phyloP scores from a whole-genome alignment of 2,797 vertebrate genomes.

The Kryptopterus vitreolus region DNA sequence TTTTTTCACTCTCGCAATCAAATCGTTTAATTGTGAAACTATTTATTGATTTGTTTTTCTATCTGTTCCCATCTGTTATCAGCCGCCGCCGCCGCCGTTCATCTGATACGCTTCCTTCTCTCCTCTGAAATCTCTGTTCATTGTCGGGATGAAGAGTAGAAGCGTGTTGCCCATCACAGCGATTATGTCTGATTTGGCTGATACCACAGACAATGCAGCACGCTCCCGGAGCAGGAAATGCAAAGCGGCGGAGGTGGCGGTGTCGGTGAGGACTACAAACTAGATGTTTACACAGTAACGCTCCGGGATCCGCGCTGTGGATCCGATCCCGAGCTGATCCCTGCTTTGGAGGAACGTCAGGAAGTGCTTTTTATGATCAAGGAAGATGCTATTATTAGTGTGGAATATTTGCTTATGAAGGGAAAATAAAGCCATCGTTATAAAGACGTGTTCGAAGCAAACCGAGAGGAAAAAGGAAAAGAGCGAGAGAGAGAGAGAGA shows the following conservation, averaged over 20 bases:
- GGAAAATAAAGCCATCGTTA: neutral
- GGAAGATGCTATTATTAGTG: neutral
- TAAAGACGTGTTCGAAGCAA: neutral
- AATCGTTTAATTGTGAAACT: neutral
- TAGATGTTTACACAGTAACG: slow-evolving; percentile 63
- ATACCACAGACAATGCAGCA: slow-evolving; percentile 64
- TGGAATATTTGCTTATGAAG: neutral
- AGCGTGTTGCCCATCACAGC: slow-evolving; percentile 59
- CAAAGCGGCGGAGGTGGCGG: slow-evolving; percentile 58
- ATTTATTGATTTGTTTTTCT: neutral
- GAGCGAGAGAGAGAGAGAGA: neutral
- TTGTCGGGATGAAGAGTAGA: slow-evolving; percentile 29
- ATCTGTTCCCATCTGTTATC: neutral
- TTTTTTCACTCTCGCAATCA: neutral
- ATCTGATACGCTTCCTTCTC: slow-evolving; percentile 36
- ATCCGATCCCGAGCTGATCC: slow-evolving; percentile 57
- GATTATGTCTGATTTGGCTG: slow-evolving; percentile 56
- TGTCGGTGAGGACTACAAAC: slow-evolving; percentile 45
- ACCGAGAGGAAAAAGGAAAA: slow-evolving; percentile 15
- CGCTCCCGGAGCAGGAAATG: slow-evolving; percentile 69
- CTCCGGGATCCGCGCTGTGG: slow-evolving; percentile 46
- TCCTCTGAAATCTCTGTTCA: slow-evolving; percentile 38
- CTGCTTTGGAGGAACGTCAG: slow-evolving; percentile 55
- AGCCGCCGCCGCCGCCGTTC: neutral
- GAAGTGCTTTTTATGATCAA: slow-evolving; percentile 6